These are phyloP conservation scores for Phortica magna DNA, from an alignment of 2,888 invertebrate genomes.

Conservation along the genomic window DNA sequence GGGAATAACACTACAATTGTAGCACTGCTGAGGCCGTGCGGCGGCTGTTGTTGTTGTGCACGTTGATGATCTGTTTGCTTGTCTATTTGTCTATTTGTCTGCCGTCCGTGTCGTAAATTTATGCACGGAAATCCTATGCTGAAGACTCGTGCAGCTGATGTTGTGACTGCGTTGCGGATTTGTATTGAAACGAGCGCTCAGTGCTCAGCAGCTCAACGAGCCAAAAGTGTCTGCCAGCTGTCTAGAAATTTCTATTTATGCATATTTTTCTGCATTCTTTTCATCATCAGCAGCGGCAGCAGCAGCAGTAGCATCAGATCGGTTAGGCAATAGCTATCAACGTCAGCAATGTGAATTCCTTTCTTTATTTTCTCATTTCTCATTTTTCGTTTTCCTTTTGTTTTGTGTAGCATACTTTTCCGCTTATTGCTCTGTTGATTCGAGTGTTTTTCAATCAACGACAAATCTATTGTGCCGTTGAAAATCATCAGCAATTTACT, in stretches of 20 bases:
- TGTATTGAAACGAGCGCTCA: background rate
- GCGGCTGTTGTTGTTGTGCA: background rate
- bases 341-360: background rate
- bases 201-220: background rate
- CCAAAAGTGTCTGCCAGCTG: slow-evolving; percentile 34
- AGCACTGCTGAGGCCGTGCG: too few species aligned
- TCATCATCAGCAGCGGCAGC: background rate
- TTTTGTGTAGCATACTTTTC: slow-evolving; percentile 1
- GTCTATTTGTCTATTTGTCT: background rate
- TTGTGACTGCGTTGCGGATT: background rate
- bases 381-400: background rate
- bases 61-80: slow-evolving; percentile 12
- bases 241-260: slow-evolving; percentile 39
- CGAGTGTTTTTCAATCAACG: background rate
- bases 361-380: background rate
- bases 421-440: background rate
- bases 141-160: background rate
- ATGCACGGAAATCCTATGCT: slow-evolving; percentile 32
- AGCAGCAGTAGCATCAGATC: background rate
- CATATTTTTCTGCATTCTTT: slow-evolving; percentile 33
- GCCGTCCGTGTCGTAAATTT: slow-evolving; percentile 6
- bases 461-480: background rate
- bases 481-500: slow-evolving; percentile 32
- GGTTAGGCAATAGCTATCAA: slow-evolving; percentile 12
- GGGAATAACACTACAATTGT: background rate